These are phyloP conservation scores for Clepsis dumicolana DNA, from an alignment of 2,888 invertebrate species.

Conservation along the genomic window DNA sequence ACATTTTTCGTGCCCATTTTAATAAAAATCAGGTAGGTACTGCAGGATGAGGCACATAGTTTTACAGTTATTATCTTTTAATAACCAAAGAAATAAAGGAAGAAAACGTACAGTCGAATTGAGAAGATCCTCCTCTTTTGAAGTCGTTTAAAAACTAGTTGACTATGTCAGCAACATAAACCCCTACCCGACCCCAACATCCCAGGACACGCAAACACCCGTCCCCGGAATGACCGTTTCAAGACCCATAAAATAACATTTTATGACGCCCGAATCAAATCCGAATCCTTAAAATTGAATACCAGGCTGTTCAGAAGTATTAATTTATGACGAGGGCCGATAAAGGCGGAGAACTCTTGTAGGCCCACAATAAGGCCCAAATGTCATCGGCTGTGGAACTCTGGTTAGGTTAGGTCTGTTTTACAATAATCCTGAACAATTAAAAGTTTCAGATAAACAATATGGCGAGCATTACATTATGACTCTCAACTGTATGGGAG, in stretches of 20 bases:
- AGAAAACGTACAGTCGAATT: too few species aligned
- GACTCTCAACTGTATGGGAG: too few species aligned
- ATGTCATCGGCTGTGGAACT: slow-evolving; percentile 24
- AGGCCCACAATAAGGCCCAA: slow-evolving; percentile 34
- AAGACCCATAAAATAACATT: slow-evolving; percentile 32
- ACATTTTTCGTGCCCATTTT: too few species aligned
- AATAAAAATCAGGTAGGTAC: too few species aligned
- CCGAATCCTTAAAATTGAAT: slow-evolving; percentile 39
- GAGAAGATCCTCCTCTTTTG: too few species aligned
- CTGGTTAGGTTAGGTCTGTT: neutral
- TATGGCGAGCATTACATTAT: too few species aligned
- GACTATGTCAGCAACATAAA: neutral
- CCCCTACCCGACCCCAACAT: neutral
- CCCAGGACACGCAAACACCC: slow-evolving; percentile 1
- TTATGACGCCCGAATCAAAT: slow-evolving; percentile 36
- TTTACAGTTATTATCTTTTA: too few species aligned
- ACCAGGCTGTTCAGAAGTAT: slow-evolving; percentile 9
- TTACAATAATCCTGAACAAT: too few species aligned
- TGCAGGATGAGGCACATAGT: too few species aligned
- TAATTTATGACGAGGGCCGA: slow-evolving; percentile 35
- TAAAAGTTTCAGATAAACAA: too few species aligned
- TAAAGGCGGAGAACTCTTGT: slow-evolving; percentile 27
- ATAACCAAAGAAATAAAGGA: too few species aligned
- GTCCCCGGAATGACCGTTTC: slow-evolving; percentile 25
- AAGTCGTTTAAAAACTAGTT: neutral